phyloP scores from a whole-genome alignment of 1,140 invertebrate genomes.

The Ostrea edulis region DNA sequence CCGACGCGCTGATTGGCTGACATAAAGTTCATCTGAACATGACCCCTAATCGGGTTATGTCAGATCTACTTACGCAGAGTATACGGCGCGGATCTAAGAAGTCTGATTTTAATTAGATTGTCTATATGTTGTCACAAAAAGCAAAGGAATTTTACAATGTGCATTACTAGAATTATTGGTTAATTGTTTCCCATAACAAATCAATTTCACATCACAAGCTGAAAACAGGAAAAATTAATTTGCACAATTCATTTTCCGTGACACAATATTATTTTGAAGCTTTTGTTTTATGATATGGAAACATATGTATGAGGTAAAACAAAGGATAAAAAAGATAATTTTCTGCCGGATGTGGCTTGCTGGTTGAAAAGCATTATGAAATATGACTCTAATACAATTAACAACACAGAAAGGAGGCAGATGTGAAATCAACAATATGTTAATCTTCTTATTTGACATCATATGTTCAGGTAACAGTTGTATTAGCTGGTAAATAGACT shows the following conservation, averaged over 20 bases:
- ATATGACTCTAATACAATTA: neutral
- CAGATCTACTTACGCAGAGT: too few relatives aligned
- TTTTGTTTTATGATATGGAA: neutral
- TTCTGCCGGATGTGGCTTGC: neutral
- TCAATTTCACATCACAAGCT: neutral
- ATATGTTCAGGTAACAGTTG: too few relatives aligned
- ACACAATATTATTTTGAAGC: neutral
- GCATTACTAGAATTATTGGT: neutral
- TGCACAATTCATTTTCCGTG: neutral
- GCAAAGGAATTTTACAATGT: neutral
- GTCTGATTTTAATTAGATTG: too few relatives aligned
- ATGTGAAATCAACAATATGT: neutral
- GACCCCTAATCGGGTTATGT: too few relatives aligned
- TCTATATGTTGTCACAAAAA: neutral
- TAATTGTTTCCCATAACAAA: neutral
- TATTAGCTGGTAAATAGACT: neutral
- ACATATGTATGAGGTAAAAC: neutral
- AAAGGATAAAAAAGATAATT: neutral
- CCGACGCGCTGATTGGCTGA: too few relatives aligned
- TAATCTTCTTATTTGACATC: too few relatives aligned
- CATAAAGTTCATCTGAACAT: too few relatives aligned
- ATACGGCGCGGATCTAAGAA: too few relatives aligned
- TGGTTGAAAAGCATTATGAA: neutral
- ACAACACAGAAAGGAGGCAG: neutral
- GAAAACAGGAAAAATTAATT: constrained; percentile 12